A percentile compares a stretch with the other conserved stretches of the same genome.
These are phyloP conservation scores for Lates calcarifer DNA, from an alignment of 2,113 vertebrate genomes.

Conservation along the genomic window DNA sequence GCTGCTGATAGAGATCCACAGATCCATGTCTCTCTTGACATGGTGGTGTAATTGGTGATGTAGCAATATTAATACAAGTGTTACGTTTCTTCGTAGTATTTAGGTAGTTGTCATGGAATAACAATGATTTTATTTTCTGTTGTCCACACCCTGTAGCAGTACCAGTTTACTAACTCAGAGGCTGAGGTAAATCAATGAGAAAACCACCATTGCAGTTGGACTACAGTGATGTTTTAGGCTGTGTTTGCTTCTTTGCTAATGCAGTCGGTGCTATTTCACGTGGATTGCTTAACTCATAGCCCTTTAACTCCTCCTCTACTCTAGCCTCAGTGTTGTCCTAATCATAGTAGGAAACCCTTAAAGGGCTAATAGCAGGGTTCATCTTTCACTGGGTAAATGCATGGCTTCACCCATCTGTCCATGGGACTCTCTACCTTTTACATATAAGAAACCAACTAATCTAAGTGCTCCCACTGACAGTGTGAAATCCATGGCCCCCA, in stretches of 20 bases:
- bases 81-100: constrained; percentile 13
- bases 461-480: constrained; percentile 34
- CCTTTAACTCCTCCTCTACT: constrained; percentile 42
- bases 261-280: constrained; percentile 69
- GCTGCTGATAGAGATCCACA: constrained; percentile 32
- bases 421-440: constrained; percentile 23
- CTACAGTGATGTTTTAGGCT: constrained; percentile 85
- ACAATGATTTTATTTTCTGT: constrained; percentile 85
- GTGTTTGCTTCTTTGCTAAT: constrained; percentile 87
- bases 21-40: constrained; percentile 23
- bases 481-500: constrained; percentile 27
- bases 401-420: constrained; percentile 52
- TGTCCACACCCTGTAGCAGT: constrained; percentile 93
- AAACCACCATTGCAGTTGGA: constrained; percentile 83
- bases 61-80: constrained; percentile 15
- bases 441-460: constrained; percentile 30
- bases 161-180: constrained; percentile 98
- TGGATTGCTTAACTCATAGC: constrained; percentile 31
- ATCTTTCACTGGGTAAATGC: constrained; percentile 39
- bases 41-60: constrained; percentile 15
- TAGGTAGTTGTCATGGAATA: constrained; percentile 81
- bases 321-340: constrained; percentile 50
- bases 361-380: constrained; percentile 45
- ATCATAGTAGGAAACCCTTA: constrained; percentile 35
- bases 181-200: constrained; percentile 93